Percentiles rank a stretch among this genome's conserved stretches.
These are phyloP conservation scores for Semnornis frantzii DNA, from an alignment of 2,113 vertebrate genomes.

Conservation along the genomic window DNA sequence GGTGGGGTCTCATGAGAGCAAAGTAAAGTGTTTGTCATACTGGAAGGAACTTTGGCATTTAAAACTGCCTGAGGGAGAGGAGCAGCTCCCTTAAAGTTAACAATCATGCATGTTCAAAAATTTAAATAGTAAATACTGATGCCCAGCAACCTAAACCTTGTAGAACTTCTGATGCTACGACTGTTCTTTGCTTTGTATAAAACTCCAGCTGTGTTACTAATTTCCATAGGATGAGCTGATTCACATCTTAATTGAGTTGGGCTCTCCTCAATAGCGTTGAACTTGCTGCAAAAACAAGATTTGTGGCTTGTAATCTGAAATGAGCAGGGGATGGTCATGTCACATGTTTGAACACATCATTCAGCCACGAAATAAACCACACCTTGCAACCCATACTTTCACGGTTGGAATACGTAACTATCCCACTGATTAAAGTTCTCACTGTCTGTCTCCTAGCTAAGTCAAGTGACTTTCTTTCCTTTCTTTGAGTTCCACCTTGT, in stretches of 20 bases:
- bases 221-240: not conserved
- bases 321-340: not conserved
- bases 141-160: not conserved
- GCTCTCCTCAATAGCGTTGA: not conserved
- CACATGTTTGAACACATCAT: not conserved
- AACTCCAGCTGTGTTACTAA: not conserved
- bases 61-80: not conserved
- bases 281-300: not conserved
- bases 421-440: not conserved
- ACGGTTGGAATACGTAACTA: not conserved
- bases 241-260: not conserved
- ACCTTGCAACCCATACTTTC: not conserved
- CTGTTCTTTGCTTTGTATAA: not conserved
- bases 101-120: not conserved
- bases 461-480: slow-evolving; percentile 6
- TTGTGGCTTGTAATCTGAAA: not conserved
- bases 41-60: not conserved
- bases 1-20: no score
- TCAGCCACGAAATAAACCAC: not conserved
- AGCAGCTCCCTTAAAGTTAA: not conserved
- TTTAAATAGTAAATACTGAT: not conserved
- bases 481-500: not conserved
- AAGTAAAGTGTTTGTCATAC: no score
- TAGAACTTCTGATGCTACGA: not conserved
- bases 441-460: not conserved